Base-by-base conservation (phyloP, 2,113 vertebrate species). In the Anoura caudifer region DNA sequence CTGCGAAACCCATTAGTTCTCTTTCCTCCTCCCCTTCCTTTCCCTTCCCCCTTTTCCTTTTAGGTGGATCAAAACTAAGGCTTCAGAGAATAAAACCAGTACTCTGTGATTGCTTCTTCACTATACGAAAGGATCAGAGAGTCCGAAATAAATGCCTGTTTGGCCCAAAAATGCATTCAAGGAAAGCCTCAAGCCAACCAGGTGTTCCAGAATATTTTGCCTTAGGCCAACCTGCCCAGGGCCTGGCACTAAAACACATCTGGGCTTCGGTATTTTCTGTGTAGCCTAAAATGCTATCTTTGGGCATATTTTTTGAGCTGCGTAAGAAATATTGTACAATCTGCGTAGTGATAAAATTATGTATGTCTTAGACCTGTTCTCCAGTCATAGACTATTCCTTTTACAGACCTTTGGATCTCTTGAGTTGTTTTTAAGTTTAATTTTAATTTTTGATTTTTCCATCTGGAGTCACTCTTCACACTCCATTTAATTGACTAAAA, bases 1-100 rank as follows among this genome's bases (percentile, higher is more conserved):
- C 98, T 99, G 98, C 87, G 97, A 98, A 98, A 98, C 88, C 92
- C 98, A 98, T 99, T 98, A 98, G 14, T 82, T 36, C 7, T 73
- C 92, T 96, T 95, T 31, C 41, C 65, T 87, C 61, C 59, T 70
- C 33, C 89, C 22, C 4, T 2, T 24, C 75, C 33, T 47, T 33
- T 15, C 22, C 59, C 59, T 61, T 61, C n/a, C 59, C 50, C 15
- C 56, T 52, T 96, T 97, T 97, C 88, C 92, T 97, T 96, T 96
- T 43, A 96, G 24, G 82, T 98, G 96, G 96, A 98, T 97, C 95
- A 97, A 98, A 98, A 69, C 91, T 95, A 98, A 26, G 65, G 94
- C 97, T 97, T 98, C 94, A 94, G 94, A 98, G 98, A 98, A 98
- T 97, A 98, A 97, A 97, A 41, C 94, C 97, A 95, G 89, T 15